These are phyloP conservation scores for Mesochorus sp. DNA, from an alignment of 2,888 invertebrate species.

Conservation along the genomic window DNA sequence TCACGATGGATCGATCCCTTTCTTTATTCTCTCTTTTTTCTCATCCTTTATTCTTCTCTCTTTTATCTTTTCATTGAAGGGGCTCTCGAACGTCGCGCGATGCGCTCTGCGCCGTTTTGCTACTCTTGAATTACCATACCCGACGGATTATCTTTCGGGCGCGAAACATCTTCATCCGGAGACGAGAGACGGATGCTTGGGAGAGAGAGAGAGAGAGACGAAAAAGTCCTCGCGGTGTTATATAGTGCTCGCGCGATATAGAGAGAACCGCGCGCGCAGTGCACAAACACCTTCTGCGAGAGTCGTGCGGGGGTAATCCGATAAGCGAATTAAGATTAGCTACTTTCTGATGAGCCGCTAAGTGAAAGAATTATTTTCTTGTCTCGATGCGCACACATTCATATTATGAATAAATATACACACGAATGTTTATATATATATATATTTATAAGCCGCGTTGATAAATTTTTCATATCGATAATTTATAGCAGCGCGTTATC, in stretches of 20 bases:
- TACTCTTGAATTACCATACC: constrained; percentile 80
- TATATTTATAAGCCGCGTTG: too few relatives aligned
- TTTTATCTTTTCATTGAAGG: too few relatives aligned
- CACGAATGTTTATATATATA: too few relatives aligned
- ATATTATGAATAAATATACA: constrained; percentile 17
- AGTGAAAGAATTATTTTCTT: constrained; percentile 69
- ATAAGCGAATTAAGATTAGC: constrained; percentile 82
- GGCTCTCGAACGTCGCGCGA: too few relatives aligned
- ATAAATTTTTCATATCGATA: too few relatives aligned
- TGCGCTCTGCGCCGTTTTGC: constrained; percentile 31
- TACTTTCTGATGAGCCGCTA: constrained; percentile 79
- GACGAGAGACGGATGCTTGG: too few relatives aligned
- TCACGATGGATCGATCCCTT: neutral
- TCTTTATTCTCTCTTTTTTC: constrained; percentile 7
- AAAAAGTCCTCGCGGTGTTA: neutral
- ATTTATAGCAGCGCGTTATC: too few relatives aligned
- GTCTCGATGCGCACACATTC: constrained; percentile 18
- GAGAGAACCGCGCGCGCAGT: neutral
- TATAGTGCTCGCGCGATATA: neutral
- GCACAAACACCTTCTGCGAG: constrained; percentile 31
- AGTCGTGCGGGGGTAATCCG: constrained; percentile 76
- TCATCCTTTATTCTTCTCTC: constrained; percentile 12
- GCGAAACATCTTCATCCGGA: constrained; percentile 79
- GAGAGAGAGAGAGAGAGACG: constrained; percentile 13
- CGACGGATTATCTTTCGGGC: constrained; percentile 78